These are phyloP conservation scores for Heloderma charlesbogerti DNA, from an alignment of 2,113 vertebrate genomes.

Conservation along the genomic window DNA sequence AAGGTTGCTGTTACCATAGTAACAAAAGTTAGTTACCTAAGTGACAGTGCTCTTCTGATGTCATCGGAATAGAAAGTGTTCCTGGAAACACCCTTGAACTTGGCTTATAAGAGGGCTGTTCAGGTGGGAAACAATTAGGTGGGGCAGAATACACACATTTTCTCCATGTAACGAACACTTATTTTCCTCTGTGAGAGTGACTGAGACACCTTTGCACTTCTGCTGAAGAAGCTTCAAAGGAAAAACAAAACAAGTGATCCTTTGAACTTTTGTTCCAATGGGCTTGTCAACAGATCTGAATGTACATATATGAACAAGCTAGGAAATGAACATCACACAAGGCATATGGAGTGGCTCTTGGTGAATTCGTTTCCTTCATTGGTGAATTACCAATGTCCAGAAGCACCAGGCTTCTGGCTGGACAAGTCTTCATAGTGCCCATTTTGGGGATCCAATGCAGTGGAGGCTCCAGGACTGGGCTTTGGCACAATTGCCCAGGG, in stretches of 20 bases:
- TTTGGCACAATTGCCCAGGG: neutral
- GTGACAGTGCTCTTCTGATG: constrained; percentile 62
- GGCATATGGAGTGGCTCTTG: too few relatives aligned
- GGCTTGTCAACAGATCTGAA: constrained; percentile 42
- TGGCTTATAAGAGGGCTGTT: constrained; percentile 49
- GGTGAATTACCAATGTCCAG: neutral
- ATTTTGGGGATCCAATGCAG: too few relatives aligned
- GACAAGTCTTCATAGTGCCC: neutral
- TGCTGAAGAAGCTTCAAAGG: constrained; percentile 11
- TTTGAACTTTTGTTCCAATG: constrained; percentile 60
- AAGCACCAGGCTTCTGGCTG: neutral
- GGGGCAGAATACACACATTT: constrained; percentile 29
- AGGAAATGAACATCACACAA: neutral
- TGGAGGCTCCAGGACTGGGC: too few relatives aligned
- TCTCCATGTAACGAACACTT: constrained; percentile 44
- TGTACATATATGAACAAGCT: constrained; percentile 23
- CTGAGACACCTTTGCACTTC: constrained; percentile 60
- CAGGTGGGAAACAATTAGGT: constrained; percentile 57
- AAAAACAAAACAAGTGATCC: constrained; percentile 51
- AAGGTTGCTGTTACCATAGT: constrained; percentile 67
- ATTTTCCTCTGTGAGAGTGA: constrained; percentile 37
- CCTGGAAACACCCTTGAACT: constrained; percentile 72
- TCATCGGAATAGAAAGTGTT: constrained; percentile 67
- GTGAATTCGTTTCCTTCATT: neutral
- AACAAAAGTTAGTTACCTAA: constrained; percentile 71